Base-by-base conservation (phyloP, 2,888 invertebrate genomes). In the Drosophila neonasuta region DNA sequence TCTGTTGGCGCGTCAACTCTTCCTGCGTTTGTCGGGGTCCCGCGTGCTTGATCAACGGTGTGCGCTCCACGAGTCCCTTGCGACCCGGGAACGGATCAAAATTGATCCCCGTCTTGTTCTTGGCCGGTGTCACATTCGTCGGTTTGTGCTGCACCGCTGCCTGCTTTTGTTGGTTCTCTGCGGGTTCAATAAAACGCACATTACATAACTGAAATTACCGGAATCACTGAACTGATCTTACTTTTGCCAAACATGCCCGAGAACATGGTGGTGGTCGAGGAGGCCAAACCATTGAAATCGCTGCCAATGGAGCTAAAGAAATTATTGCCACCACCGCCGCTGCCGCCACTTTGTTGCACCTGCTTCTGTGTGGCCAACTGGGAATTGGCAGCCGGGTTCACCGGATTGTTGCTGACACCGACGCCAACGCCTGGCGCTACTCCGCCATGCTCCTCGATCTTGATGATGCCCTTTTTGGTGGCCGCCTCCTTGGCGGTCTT, bases 251-350 rank as follows among this genome's bases (percentile, higher is more conserved):
- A 98, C 82, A 99, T 93, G 90, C 97, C 98, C 59, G 97, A 97
- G 89, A 99, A 96, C 94, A 98, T 97, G 90, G 95, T 97, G 13
- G 96, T 95, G 0, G 97, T 98, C 74, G 98, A 97, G 1, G 97
- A 96, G 17, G 98, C 97, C 51, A 97, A 93, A 7, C 97, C 97
- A 89, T 97, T 97, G 58, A 99, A 93, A 90, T 99, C 98, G 32
- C 95, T 97, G 88, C 97, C 97, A 88, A 99, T 96, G 87, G 97
- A 95, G 68, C 97, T 95, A 91, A 98, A 95, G 92, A 98, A 96
- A 91, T 96, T 95, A 56, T 96, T 92, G 52, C 95, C 77, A 29
- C 68, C 56, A 8, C 63, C 59, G 8, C 66, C 44, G 5, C 66
- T 44, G 5, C 36, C 36, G 36, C 72, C 94, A 5, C 74, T 94